Evolutionary conservation across 2,113 vertebrate species (phyloP), one percentile per base, ranked within the genome.

Genomic region (Neodontobutis hainanensis): DNA sequence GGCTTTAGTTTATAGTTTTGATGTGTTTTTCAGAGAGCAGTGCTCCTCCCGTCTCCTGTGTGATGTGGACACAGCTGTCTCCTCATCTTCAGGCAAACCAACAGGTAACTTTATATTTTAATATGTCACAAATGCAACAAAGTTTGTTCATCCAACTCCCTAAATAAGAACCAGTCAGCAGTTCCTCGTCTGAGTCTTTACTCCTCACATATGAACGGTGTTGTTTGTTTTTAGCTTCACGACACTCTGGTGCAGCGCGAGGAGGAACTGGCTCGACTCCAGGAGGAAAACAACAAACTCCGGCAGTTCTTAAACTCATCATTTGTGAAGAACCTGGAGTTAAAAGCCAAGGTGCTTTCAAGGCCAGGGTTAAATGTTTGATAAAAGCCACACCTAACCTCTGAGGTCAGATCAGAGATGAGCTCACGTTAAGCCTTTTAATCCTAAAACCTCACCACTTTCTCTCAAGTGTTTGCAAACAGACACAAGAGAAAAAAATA

Each of bases 241-340:
- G 96, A 98, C 73, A 94, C 93, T 9, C 84, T 99, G 76, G 83
- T 95, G 63, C 96, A 98, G 91, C 95, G 95, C 77, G 97, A 99
- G 81, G 96, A 97, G 85, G 94, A 98, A 88, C 93, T 99, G 69
- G 93, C 92, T 68, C 85, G 94, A 32, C 87, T 99, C 49, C 96
- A 98, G 43, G 94, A 96, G 65, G 97, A 98, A 83, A 99, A 99
- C 88, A 90, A 87, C 81, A 94, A 95, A 65, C 95, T 99, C 36
- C 91, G 93, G 80, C 90, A 94, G 67, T 98, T 97, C 88, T 88
- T 99, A 85, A 94, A 88, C 89, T 96, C 95, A 9, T 93, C 95
- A 5, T 91, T 95, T 73, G 92, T 97, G 57, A 96, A 93, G 86
- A 93, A 90, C 68, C 89, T 98, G 69, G 92, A 96, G 83, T 92